These are phyloP conservation scores for Nephila pilipes DNA, from an alignment of 1,140 invertebrate species.

Conservation along the genomic window DNA sequence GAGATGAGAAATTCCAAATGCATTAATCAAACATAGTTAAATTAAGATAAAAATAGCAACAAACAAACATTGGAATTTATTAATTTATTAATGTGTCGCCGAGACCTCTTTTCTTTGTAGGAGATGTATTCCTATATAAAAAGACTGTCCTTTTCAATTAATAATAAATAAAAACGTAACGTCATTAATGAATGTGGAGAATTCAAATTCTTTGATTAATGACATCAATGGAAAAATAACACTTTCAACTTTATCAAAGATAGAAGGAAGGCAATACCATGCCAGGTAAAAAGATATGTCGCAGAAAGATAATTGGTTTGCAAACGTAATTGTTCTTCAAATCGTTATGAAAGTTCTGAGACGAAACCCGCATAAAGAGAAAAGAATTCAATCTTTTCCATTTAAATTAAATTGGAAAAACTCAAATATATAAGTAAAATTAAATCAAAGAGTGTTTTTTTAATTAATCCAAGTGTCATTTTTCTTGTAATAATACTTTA, in stretches of 20 bases:
- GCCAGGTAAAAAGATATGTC: too few species aligned
- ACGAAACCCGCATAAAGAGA: too few species aligned
- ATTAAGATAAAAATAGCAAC: neutral
- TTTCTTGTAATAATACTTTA: too few species aligned
- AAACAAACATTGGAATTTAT: neutral
- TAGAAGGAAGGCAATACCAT: neutral
- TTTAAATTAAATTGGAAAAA: too few species aligned
- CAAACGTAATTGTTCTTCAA: too few species aligned
- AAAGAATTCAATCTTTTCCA: too few species aligned
- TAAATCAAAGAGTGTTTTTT: too few species aligned
- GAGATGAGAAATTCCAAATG: neutral
- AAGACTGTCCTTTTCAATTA: neutral
- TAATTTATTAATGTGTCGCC: too few species aligned
- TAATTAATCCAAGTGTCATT: too few species aligned
- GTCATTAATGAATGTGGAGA: neutral
- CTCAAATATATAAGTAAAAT: too few species aligned
- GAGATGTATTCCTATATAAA: neutral
- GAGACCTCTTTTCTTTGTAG: neutral
- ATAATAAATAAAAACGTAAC: neutral
- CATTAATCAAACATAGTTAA: conserved; percentile 33
- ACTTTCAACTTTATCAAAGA: neutral
- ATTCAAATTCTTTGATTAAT: neutral
- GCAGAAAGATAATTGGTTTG: too few species aligned
- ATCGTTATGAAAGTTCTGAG: too few species aligned
- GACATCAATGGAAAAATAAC: neutral